Conservation (phyloP, 2,888 invertebrate genomes). For the Polylopha cassiicola region DNA sequence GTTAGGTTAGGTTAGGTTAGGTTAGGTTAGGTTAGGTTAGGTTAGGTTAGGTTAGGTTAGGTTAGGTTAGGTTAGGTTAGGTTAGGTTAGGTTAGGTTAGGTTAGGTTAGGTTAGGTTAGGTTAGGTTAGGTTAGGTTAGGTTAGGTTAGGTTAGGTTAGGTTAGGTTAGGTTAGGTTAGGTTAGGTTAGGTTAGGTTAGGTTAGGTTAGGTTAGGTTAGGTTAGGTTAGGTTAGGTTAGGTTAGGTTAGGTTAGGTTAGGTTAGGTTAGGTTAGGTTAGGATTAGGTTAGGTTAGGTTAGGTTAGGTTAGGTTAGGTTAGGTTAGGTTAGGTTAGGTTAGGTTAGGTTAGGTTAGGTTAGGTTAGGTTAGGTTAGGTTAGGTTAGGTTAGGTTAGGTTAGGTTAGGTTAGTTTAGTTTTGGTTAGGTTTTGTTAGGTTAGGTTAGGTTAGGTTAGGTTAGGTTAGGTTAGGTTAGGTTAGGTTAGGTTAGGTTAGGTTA, state of each 20-base stretch:
- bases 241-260: constrained; percentile 1
- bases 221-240: constrained; percentile 4
- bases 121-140: constrained; percentile 11
- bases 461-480: constrained; percentile 27
- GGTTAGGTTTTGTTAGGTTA: constrained; percentile 28
- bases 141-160: constrained; percentile 10
- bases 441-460: constrained; percentile 28
- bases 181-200: constrained; percentile 5
- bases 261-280: constrained; percentile 7
- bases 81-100: constrained; percentile 14
- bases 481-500: constrained; percentile 27
- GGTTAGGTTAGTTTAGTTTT: constrained; percentile 27
- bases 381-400: constrained; percentile 22
- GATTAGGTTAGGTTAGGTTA: constrained; percentile 10
- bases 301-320: constrained; percentile 10
- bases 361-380: constrained; percentile 23
- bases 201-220: constrained; percentile 5
- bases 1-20: constrained; percentile 13
- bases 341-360: constrained; percentile 6
- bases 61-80: constrained; percentile 14
- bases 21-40: constrained; percentile 14
- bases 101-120: constrained; percentile 14
- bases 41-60: constrained; percentile 14
- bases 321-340: constrained; percentile 6
- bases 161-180: constrained; percentile 1